Evolutionary conservation across 2,113 vertebrate species (phyloP).

Genomic region (Megaleporinus macrocephalus): DNA sequence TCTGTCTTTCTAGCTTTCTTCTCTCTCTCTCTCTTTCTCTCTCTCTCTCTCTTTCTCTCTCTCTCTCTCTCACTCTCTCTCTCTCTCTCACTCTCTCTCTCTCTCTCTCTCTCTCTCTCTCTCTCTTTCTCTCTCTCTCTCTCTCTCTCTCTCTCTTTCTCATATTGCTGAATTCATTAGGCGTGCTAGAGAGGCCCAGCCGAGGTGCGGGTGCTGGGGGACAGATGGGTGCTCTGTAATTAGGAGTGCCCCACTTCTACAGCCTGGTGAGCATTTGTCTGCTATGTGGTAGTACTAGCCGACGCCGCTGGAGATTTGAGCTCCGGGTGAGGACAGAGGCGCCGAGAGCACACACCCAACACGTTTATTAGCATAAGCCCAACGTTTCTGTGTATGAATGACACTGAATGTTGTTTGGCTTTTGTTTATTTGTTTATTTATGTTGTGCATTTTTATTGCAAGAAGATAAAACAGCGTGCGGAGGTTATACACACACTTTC

Average conservation of each 20-base stretch:
- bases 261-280: conserved; percentile 41
- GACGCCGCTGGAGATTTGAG: neutral
- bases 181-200: neutral
- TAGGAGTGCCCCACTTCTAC: conserved; percentile 42
- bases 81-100: no score
- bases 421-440: neutral
- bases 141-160: neutral
- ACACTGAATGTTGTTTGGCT: neutral
- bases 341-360: neutral
- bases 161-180: conserved; percentile 48
- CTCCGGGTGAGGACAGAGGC: conserved; percentile 7
- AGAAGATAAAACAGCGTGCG: no score
- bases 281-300: neutral
- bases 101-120: no score
- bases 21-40: no score
- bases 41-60: neutral
- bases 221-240: conserved; percentile 36
- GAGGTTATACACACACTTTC: no score
- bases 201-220: neutral
- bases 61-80: conserved; percentile 8
- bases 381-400: neutral
- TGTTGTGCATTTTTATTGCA: neutral
- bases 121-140: conserved; percentile 1
- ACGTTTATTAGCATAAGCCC: neutral
- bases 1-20: no score